Evolutionary conservation across 1,140 invertebrate genomes (phyloP), one percentile per base, ranked within the genome.

Genomic region (Euborellia annulipes): DNA sequence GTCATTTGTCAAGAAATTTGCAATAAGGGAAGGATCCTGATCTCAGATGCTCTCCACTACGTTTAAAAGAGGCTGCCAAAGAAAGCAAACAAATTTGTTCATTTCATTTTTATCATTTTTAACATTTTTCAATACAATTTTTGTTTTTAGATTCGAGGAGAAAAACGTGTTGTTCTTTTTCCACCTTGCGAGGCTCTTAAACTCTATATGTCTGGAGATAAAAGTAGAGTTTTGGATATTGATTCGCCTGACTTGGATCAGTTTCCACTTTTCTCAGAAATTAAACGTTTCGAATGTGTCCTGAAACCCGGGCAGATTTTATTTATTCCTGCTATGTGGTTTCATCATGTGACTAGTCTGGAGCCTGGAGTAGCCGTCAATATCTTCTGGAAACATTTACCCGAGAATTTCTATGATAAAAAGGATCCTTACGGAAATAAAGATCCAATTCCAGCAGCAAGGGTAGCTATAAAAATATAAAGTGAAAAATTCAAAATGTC

Each of bases 301-400:
- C 55, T 78, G 13, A 54, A 64, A 40, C 56, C 67, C 32, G 75
- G 75, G 2, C 72, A 78, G 50, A 62, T 75, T 52, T 52, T 78
- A 30, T 76, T 70, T 49, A 75, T 78, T 45, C 75, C 75, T 17
- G 69, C 71, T 16, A 55, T 76, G n/a, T 77, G 73, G 74, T 73
- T 75, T 50, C 74, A 77, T 51, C 75, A 73, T 54, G 66, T 72
- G 17, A 63, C 60, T 17, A 63, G 70, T 13, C 23, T 66, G 14
- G 63, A 69, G 9, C 71, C 66, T 57, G 64, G 69, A 34, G 58
- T 76, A 36, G 70, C 71, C 9, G 67, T 76, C 0, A 76, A 76
- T 58, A 64, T 75, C 2, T 76, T 76, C 58, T 76, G 74, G 74
- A 69, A 64, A 50, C 65, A 73, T 53, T 55, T 73, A 40, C 53